A percentile compares a stretch with the other conserved stretches of the same genome.
phyloP scores from a whole-genome alignment of 2,113 vertebrate species.

The Astatoreochromis straeleni region DNA sequence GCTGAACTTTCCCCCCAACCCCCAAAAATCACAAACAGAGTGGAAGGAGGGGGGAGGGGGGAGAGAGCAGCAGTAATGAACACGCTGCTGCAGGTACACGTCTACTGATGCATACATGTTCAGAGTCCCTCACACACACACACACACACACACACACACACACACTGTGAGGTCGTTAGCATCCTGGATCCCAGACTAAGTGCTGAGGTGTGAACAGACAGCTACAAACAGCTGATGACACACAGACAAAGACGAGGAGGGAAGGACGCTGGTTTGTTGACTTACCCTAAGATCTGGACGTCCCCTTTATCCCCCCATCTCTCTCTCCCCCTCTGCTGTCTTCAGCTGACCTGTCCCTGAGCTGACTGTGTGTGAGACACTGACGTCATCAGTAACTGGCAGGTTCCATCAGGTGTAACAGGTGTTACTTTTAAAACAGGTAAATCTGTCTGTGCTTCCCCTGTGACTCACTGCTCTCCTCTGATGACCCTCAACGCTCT shows the following conservation, averaged over 20 bases:
- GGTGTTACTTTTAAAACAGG: background rate
- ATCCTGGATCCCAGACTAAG: slow-evolving; percentile 10
- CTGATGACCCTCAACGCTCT: background rate
- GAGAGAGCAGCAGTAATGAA: background rate
- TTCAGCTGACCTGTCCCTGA: background rate
- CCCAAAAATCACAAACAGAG: slow-evolving; percentile 42
- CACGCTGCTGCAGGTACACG: background rate
- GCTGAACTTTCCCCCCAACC: slow-evolving; percentile 69
- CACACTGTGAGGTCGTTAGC: background rate
- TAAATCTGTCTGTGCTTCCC: background rate
- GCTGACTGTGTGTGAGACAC: background rate
- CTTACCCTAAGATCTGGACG: slow-evolving; percentile 40
- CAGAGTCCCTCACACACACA: slow-evolving; percentile 14
- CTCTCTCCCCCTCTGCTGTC: background rate
- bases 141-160: slow-evolving; percentile 3
- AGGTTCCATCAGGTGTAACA: background rate
- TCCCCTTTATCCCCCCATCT: slow-evolving; percentile 5
- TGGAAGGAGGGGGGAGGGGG: background rate
- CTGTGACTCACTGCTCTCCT: background rate
- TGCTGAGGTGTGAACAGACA: slow-evolving; percentile 10
- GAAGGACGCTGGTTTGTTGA: background rate
- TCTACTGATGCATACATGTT: background rate
- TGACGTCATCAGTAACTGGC: background rate
- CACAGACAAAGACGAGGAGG: background rate
- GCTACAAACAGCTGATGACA: background rate